A percentile compares a stretch with the other conserved stretches of the same genome.
These are phyloP conservation scores for Scomberomorus guttatus DNA, from an alignment of 2,797 vertebrate genomes.

Conservation along the genomic window DNA sequence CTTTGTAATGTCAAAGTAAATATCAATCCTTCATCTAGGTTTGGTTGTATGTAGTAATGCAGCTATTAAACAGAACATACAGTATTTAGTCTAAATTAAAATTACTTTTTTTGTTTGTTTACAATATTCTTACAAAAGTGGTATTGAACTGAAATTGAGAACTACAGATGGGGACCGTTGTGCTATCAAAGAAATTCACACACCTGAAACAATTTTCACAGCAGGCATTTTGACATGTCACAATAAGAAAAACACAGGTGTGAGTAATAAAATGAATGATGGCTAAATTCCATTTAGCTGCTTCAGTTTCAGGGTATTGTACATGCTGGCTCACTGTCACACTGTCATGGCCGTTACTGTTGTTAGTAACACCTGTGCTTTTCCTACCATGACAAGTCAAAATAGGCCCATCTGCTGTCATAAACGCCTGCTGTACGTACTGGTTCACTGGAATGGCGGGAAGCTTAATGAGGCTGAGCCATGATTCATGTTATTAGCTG, in stretches of 20 bases:
- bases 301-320: background rate
- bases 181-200: background rate
- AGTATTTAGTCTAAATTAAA: too few species aligned
- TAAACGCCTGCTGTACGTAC: background rate
- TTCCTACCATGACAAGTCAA: background rate
- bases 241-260: background rate
- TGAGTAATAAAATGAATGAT: background rate
- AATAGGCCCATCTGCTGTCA: background rate
- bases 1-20: too few species aligned
- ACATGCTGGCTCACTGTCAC: background rate
- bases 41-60: too few species aligned
- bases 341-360: too few species aligned
- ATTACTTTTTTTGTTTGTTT: too few species aligned
- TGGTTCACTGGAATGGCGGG: background rate
- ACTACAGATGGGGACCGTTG: too few species aligned
- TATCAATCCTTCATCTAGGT: too few species aligned
- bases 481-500: background rate
- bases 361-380: background rate
- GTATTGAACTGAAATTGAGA: background rate
- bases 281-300: background rate
- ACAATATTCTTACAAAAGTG: too few species aligned
- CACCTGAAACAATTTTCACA: background rate
- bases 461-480: background rate
- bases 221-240: background rate
- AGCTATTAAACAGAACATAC: too few species aligned